These are phyloP conservation scores for Caerostris darwini DNA, from an alignment of 1,140 invertebrate genomes.

Conservation along the genomic window DNA sequence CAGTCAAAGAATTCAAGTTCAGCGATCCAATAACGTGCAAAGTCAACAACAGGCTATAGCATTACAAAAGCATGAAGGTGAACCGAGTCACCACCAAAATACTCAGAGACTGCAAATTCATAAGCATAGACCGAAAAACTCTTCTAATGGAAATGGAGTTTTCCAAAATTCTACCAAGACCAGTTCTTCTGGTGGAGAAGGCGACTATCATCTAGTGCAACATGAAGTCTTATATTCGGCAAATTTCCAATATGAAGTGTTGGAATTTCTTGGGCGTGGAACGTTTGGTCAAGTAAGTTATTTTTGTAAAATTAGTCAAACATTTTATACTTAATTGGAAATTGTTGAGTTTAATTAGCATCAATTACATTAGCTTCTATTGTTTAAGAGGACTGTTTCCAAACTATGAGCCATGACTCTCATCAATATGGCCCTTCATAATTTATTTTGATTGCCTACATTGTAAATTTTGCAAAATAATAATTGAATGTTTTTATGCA, in stretches of 20 bases:
- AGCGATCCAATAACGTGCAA: slow-evolving; percentile 41
- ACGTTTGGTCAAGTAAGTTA: slow-evolving; percentile 95
- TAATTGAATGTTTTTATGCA: too few species aligned
- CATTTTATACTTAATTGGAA: background rate
- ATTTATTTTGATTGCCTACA: too few species aligned
- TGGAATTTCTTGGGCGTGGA: slow-evolving; percentile 98
- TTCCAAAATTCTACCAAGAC: slow-evolving; percentile 86
- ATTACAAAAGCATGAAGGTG: slow-evolving; percentile 25
- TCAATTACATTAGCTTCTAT: too few species aligned
- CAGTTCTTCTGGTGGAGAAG: slow-evolving; percentile 87
- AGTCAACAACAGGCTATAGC: slow-evolving; percentile 1
- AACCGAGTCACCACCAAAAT: slow-evolving; percentile 46
- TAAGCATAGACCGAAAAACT: slow-evolving; percentile 66
- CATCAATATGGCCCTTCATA: too few species aligned
- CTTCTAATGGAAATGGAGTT: slow-evolving; percentile 84
- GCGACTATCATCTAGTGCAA: slow-evolving; percentile 98
- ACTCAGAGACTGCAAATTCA: slow-evolving; percentile 51
- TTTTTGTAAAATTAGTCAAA: background rate
- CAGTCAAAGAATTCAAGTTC: slow-evolving; percentile 55
- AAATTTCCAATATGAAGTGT: slow-evolving; percentile 95
- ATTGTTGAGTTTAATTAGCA: background rate
- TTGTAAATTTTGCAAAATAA: too few species aligned
- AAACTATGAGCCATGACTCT: too few species aligned
- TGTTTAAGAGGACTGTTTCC: too few species aligned
- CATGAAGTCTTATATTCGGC: slow-evolving; percentile 98